A percentile compares a stretch with the other conserved stretches of the same genome.
phyloP scores from a whole-genome alignment of 2,888 invertebrate species.

The Muscina levida region DNA sequence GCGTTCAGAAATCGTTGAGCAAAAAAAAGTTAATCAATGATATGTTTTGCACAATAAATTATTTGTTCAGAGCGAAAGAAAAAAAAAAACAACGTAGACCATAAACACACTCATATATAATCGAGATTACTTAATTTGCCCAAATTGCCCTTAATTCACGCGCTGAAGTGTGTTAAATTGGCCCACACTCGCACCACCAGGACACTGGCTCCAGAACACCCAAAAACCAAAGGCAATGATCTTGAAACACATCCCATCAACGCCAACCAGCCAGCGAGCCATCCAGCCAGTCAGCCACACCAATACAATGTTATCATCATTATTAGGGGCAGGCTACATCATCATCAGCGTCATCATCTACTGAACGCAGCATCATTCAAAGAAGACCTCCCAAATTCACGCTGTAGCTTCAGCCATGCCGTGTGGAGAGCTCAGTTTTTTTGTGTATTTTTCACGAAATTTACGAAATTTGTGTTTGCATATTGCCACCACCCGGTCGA shows the following conservation, averaged over 20 bases:
- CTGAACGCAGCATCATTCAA: slow-evolving; percentile 40
- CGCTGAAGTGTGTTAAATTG: slow-evolving; percentile 78
- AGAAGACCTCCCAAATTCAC: slow-evolving; percentile 29
- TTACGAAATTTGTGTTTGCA: slow-evolving; percentile 61
- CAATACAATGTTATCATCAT: slow-evolving; percentile 10
- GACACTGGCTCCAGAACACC: slow-evolving; percentile 21
- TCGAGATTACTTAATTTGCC: slow-evolving; percentile 76
- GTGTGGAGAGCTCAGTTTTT: neutral
- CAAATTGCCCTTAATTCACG: slow-evolving; percentile 78
- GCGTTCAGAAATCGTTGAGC: no score
- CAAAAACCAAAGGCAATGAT: slow-evolving; percentile 20
- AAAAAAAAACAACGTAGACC: neutral
- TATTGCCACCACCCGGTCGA: slow-evolving; percentile 74
- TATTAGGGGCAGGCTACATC: slow-evolving; percentile 5
- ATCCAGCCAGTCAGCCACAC: slow-evolving; percentile 32
- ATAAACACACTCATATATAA: slow-evolving; percentile 20
- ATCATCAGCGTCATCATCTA: slow-evolving; percentile 66
- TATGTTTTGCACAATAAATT: no score
- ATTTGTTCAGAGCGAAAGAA: no score
- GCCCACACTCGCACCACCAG: slow-evolving; percentile 56
- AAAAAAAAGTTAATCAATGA: no score
- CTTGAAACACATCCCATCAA: slow-evolving; percentile 24
- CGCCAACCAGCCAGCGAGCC: slow-evolving; percentile 6
- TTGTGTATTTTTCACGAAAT: slow-evolving; percentile 39
- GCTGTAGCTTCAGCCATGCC: neutral